Base-by-base conservation (phyloP, 2,113 vertebrate genomes). In the Galemys pyrenaicus region DNA sequence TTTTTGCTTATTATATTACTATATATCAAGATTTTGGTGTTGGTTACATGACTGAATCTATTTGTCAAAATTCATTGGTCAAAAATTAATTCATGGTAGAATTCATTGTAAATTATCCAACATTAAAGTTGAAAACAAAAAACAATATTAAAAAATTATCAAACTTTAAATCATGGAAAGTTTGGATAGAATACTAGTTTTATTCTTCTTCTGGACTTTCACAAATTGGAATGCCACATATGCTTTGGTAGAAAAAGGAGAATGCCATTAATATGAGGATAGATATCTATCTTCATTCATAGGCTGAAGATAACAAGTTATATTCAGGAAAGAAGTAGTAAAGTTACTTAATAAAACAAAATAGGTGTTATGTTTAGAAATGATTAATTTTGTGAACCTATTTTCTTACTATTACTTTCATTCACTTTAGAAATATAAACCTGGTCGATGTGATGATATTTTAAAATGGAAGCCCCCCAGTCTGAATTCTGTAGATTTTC, bases 381-480 rank as follows among this genome's bases (percentile, higher is more conserved):
- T 56, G 20, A 22, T 56, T 56, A 56, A 56, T 56, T 56, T 56
- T 56, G 54, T 56, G 6, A 24, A 22, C 54, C 1, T 56, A 22
- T 5, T 56, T 56, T 87, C 9, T 86, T 91, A 60, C 51, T 64
- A n/a, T 67, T 62, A 96, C 98, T 97, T 98, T 95, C 94, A 97
- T 98, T 98, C 94, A 30, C 96, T 98, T 96, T 96, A 99, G 99
- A 99, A 98, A 98, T 99, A 99, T 97, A 99, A 99, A 96, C 97
- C 99, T 37, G 99, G 99, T 87, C 98, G 99, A 89, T 99, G 99
- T 97, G 99, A 99, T 93, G 99, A 99, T 95, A 99, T 99, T 98
- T 99, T 99, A 94, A 99, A 99, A 98, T 99, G 99, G 99, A 99
- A 99, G 96, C 99, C 99, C 74, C 99, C 99, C 68, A 99, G 99